These are phyloP conservation scores for Lipophrys pholis DNA, from an alignment of 2,113 vertebrate genomes.

Conservation along the genomic window DNA sequence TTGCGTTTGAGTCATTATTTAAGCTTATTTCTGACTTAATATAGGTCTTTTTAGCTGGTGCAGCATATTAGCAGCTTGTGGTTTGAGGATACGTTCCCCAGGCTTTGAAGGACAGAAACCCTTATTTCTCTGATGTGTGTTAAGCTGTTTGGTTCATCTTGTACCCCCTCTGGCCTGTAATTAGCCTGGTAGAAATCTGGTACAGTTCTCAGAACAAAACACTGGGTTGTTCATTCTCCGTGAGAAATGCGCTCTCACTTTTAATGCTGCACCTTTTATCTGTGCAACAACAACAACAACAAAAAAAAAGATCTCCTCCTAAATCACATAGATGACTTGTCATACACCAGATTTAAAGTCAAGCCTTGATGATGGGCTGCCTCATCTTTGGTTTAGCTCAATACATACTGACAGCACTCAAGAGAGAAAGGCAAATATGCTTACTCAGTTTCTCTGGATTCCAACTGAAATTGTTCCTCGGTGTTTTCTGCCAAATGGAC, in stretches of 20 bases:
- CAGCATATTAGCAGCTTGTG: constrained; percentile 67
- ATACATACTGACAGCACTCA: constrained; percentile 23
- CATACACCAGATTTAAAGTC: background rate
- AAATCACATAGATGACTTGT: constrained; percentile 18
- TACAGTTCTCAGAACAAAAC: constrained; percentile 42
- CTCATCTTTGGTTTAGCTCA: constrained; percentile 21
- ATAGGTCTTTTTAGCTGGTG: constrained; percentile 45
- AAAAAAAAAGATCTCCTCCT: constrained; percentile 5
- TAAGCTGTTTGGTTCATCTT: constrained; percentile 58
- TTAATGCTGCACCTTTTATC: background rate
- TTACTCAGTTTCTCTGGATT: constrained; percentile 63
- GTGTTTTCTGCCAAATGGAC: constrained; percentile 60
- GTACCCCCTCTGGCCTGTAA: constrained; percentile 71
- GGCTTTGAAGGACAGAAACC: constrained; percentile 60
- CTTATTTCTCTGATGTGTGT: constrained; percentile 67
- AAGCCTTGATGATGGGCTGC: constrained; percentile 3
- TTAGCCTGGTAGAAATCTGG: constrained; percentile 60
- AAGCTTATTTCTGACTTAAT: constrained; percentile 59
- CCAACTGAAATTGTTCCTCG: constrained; percentile 45
- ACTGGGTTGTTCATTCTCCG: constrained; percentile 8
- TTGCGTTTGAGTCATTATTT: constrained; percentile 40
- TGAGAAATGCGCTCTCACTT: constrained; percentile 40
- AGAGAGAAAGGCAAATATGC: constrained; percentile 54
- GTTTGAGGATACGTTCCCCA: constrained; percentile 52
- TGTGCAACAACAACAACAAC: constrained; percentile 1